Percentiles rank a stretch among this genome's conserved stretches.
phyloP scores from a whole-genome alignment of 2,888 invertebrate genomes.

The Cataglyphis rosenhaueri region DNA sequence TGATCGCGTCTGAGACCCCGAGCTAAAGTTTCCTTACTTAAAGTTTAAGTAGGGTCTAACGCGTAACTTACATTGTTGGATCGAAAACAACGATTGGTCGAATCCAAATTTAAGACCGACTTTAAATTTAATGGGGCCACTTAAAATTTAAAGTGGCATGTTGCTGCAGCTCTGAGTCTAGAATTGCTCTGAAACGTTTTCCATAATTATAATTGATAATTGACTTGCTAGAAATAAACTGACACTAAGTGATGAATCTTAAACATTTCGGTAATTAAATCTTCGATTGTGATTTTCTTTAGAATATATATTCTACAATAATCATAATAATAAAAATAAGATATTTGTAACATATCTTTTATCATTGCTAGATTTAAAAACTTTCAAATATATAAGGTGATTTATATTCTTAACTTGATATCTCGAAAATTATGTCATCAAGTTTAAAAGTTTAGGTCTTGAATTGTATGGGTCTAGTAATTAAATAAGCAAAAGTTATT shows the following conservation, averaged over 20 bases:
- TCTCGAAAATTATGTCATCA: too few relatives aligned
- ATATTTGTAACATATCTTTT: background rate
- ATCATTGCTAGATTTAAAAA: background rate
- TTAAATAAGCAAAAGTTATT: background rate
- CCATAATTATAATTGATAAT: background rate
- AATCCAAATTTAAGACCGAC: slow-evolving; percentile 35
- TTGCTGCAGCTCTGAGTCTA: background rate
- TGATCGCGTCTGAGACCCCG: slow-evolving; percentile 12
- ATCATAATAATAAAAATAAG: background rate
- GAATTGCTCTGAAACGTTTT: background rate
- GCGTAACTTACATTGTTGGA: background rate
- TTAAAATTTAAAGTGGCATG: background rate
- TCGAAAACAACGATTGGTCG: slow-evolving; percentile 41
- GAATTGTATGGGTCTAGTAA: too few relatives aligned
- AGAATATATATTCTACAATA: background rate
- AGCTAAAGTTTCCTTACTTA: slow-evolving; percentile 19
- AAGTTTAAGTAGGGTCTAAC: slow-evolving; percentile 41
- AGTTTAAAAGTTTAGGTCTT: too few relatives aligned
- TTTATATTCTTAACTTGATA: too few relatives aligned
- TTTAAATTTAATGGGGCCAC: slow-evolving; percentile 32
- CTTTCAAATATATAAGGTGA: background rate
- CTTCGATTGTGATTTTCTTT: background rate
- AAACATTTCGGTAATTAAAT: background rate
- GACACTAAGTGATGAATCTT: background rate
- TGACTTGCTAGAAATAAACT: background rate